Conservation (phyloP, 1,140 invertebrate species). For the Drosophila pseudoananassae region DNA sequence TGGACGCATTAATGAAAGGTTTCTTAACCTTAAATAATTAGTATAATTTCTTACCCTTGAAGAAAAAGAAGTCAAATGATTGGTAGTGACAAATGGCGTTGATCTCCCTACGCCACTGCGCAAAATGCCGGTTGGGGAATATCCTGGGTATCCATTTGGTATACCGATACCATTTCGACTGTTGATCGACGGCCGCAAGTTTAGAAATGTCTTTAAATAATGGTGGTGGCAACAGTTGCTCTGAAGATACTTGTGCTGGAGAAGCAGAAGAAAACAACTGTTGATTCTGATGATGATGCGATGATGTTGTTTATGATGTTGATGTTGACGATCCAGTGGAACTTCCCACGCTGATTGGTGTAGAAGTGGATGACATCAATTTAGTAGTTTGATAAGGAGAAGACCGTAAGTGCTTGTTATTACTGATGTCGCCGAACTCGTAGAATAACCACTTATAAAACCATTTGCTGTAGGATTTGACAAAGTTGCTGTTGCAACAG, state of each 20-base stretch:
- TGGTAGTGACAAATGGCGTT: constrained; percentile 92
- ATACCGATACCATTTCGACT: constrained; percentile 89
- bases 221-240: constrained; percentile 85
- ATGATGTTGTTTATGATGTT: constrained; percentile 96
- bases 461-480: constrained; percentile 52
- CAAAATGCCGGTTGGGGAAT: constrained; percentile 89
- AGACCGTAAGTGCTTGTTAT: constrained; percentile 27
- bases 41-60: constrained; percentile 90
- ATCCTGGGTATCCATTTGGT: constrained; percentile 89
- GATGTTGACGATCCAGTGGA: constrained; percentile 15
- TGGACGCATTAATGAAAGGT: too few species aligned
- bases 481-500: constrained; percentile 9
- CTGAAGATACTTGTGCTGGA: constrained; percentile 85
- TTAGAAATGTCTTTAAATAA: constrained; percentile 95
- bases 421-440: constrained; percentile 15
- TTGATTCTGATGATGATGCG: constrained; percentile 94
- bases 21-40: background rate
- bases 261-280: constrained; percentile 90
- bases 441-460: constrained; percentile 47
- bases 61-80: constrained; percentile 91
- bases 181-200: constrained; percentile 90
- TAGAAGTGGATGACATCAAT: constrained; percentile 9
- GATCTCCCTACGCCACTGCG: constrained; percentile 90
- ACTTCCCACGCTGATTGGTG: constrained; percentile 21
- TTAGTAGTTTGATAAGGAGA: constrained; percentile 51